Evolutionary conservation across 1,140 invertebrate species (phyloP), one percentile per base, ranked within the genome.

Genomic region (Drosophila busckii): DNA sequence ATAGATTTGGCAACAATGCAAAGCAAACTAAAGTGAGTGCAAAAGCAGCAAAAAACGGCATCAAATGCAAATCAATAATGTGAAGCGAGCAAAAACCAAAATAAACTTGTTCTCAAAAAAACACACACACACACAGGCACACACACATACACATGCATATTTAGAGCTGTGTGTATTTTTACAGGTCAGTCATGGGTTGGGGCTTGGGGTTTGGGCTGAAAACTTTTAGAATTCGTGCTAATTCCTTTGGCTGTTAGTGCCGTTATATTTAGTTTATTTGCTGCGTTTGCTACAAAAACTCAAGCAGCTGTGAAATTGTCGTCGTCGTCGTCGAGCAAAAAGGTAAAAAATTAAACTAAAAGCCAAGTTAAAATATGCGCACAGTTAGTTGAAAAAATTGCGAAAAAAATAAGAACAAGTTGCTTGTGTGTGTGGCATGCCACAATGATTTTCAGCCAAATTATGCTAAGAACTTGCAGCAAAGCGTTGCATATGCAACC

Each of bases 31-130:
- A 23, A 48, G 12, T 35, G 20, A 23, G 20, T 26, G 35, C 10
- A 41, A 29, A n/a, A 15, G 9, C 15, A 29, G 25, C 17, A 10
- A 9, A 38, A 41, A 54, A 53, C 23, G 34, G 37, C 38, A 35
- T 17, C 38, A 15, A 61, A 61, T 50, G 53, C 53, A 63, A 78
- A 78, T 80, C 71, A 80, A 78, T 80, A 78, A 29, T n/a, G n/a
- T n/a, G n/a, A n/a, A n/a, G n/a, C n/a, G n/a, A n/a, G n/a, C 71
- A 63, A 73, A 55, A 62, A 53, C 56, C 23, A 66, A 69, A 55
- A 55, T 48, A 29, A 37, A 64, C 41, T 68, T 71, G 73, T 63
- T 71, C 56, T 32, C 22, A 56, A 40, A 49, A 41, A 49, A 48
- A 45, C 32, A 15, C 17, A 15, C 5, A 26, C 22, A 4, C 22